phyloP scores from a whole-genome alignment of 2,888 invertebrate species.

The Calameuta pallipes region DNA sequence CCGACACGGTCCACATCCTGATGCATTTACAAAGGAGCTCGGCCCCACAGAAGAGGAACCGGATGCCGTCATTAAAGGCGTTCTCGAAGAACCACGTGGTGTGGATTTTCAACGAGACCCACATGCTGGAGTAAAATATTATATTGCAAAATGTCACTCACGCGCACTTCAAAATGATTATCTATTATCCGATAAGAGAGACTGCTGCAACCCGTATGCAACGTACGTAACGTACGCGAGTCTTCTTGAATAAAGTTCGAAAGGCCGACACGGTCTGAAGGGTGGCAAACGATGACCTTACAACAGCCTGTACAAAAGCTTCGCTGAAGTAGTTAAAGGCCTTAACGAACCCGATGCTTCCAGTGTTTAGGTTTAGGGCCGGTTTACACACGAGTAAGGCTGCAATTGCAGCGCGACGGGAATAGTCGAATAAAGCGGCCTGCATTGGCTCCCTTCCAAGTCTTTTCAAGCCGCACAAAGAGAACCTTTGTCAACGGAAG shows the following conservation, averaged over 20 bases:
- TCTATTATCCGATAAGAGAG: not conserved
- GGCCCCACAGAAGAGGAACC: not conserved
- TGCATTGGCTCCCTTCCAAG: not conserved
- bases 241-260: not conserved
- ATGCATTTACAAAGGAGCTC: not conserved
- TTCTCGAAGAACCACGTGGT: not conserved
- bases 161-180: not conserved
- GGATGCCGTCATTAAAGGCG: not conserved
- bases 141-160: not conserved
- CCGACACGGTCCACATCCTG: constrained; percentile 33
- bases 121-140: not conserved
- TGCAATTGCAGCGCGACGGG: not conserved
- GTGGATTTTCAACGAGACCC: not conserved
- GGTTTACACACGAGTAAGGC: not conserved
- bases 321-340: not conserved
- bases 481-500: not conserved
- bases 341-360: not conserved
- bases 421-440: not conserved
- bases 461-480: not conserved
- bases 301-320: not conserved
- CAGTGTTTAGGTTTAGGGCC: not conserved
- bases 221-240: not conserved
- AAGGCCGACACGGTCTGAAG: not conserved
- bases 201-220: not conserved
- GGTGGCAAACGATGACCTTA: not conserved